phyloP scores from a whole-genome alignment of 2,888 invertebrate species.

The Pseudolycoriella hygida region DNA sequence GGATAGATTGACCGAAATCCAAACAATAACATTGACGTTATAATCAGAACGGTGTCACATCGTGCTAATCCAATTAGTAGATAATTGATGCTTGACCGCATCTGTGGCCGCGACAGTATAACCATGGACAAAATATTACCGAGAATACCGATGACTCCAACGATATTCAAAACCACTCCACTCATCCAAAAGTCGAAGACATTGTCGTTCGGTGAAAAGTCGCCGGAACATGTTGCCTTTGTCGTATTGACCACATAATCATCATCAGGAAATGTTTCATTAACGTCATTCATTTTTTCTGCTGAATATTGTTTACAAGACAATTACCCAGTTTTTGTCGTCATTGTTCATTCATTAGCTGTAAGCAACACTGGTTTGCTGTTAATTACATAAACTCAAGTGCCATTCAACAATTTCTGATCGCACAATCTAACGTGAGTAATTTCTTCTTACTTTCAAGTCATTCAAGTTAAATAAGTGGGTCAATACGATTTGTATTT shows the following conservation, averaged over 20 bases:
- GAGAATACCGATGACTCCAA: constrained; percentile 68
- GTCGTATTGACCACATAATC: not conserved
- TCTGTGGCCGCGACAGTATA: constrained; percentile 79
- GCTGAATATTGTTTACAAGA: not conserved
- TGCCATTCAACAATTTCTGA: too few species aligned
- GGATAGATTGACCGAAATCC: constrained; percentile 73
- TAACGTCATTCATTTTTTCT: not conserved
- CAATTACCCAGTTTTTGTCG: too few species aligned
- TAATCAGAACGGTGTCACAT: constrained; percentile 80
- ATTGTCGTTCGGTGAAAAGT: constrained; percentile 17
- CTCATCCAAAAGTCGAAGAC: constrained; percentile 65
- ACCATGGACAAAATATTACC: constrained; percentile 85
- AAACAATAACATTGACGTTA: constrained; percentile 72
- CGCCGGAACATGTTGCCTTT: not conserved
- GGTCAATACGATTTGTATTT: too few species aligned
- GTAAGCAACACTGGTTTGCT: too few species aligned
- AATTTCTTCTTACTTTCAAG: too few species aligned
- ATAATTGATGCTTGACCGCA: constrained; percentile 92
- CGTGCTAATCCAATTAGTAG: constrained; percentile 83
- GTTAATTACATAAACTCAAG: too few species aligned
- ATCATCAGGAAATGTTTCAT: not conserved
- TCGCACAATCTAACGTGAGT: too few species aligned
- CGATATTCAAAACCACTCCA: constrained; percentile 61
- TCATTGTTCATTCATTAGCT: too few species aligned
- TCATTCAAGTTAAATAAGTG: too few species aligned